Evolutionary conservation across 2,113 vertebrate genomes (phyloP).

Genomic region (Vireo altiloquus): DNA sequence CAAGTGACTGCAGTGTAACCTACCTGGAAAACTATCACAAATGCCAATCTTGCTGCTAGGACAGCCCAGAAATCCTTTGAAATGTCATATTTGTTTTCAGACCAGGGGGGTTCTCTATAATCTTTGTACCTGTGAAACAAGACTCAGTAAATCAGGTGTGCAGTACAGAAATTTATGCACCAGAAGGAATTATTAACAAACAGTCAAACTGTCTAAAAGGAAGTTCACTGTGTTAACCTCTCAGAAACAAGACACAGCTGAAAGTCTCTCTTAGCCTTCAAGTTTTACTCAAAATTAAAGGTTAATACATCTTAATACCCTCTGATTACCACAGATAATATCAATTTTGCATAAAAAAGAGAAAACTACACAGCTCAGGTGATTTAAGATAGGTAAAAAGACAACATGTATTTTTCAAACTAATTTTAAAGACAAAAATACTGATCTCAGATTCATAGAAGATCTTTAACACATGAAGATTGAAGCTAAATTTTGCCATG

Average conservation of each 20-base stretch:
- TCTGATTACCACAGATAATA: neutral
- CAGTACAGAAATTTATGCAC: neutral
- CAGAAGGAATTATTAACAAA: neutral
- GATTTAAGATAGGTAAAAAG: neutral
- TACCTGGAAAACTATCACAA: constrained; percentile 97
- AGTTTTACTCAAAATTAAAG: neutral
- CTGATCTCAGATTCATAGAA: neutral
- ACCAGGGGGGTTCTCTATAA: constrained; percentile 92
- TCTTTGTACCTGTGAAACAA: constrained; percentile 87
- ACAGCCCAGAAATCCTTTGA: constrained; percentile 98
- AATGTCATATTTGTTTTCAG: constrained; percentile 85
- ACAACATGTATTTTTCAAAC: neutral
- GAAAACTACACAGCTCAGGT: neutral
- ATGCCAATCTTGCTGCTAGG: constrained; percentile 88
- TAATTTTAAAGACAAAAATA: neutral
- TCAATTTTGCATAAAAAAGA: neutral
- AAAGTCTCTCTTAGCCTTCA: neutral
- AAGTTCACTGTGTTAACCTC: neutral
- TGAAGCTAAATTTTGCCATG: neutral
- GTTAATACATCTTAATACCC: neutral
- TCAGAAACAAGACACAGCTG: neutral
- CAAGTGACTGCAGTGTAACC: neutral
- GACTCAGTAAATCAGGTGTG: neutral
- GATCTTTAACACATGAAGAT: neutral
- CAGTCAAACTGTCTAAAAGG: neutral